These are phyloP conservation scores for Numenius phaeopus DNA, from an alignment of 2,797 vertebrate genomes.

Conservation along the genomic window DNA sequence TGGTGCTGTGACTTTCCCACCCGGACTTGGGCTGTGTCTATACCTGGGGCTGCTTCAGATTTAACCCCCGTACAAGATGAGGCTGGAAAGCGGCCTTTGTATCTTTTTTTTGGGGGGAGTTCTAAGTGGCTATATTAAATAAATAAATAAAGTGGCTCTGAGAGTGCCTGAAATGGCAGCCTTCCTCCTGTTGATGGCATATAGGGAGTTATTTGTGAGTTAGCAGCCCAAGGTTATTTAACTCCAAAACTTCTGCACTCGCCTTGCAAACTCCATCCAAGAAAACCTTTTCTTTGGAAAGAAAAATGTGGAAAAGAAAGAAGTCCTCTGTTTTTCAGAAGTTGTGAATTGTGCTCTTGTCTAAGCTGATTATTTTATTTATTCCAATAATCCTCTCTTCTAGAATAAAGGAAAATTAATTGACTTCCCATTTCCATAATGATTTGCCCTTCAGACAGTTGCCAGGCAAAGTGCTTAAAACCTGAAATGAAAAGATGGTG, in stretches of 20 bases:
- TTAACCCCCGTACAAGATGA: not conserved
- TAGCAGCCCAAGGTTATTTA: constrained; percentile 35
- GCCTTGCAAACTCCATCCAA: not conserved
- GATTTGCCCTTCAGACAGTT: constrained; percentile 66
- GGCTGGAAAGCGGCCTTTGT: not conserved
- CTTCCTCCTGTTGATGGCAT: not conserved
- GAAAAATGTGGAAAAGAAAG: not conserved
- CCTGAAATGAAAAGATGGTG: constrained; percentile 49
- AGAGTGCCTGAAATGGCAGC: not conserved
- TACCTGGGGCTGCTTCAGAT: not conserved
- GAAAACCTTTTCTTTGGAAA: not conserved
- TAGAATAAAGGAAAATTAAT: constrained; percentile 63
- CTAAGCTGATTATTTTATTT: constrained; percentile 78
- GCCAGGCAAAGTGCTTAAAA: constrained; percentile 52
- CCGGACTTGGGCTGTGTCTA: fast-evolving
- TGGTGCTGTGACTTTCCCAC: not conserved
- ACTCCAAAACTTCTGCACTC: constrained; percentile 11
- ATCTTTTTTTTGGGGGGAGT: not conserved
- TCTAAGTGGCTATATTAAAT: not conserved
- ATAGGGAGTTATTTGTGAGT: not conserved
- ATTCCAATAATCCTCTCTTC: constrained; percentile 67
- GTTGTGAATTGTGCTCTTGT: constrained; percentile 30
- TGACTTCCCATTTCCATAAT: constrained; percentile 44
- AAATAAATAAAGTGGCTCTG: not conserved
- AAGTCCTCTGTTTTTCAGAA: constrained; percentile 14